Conservation (phyloP, 2,797 vertebrate species). For the Anguilla megastoma region DNA sequence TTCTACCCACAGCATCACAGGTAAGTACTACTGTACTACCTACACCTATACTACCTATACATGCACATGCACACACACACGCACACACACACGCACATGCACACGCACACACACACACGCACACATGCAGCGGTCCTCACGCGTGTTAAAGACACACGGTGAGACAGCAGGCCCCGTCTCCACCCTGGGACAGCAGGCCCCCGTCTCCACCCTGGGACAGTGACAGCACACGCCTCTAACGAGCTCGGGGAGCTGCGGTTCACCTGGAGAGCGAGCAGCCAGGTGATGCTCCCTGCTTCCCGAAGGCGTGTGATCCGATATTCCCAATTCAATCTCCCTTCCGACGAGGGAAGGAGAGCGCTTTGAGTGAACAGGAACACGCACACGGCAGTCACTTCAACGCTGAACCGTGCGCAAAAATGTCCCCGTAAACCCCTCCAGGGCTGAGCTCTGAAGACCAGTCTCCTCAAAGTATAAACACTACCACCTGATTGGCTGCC, state of each 20-base stretch:
- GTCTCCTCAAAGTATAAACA: background rate
- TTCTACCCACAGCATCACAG: too few relatives aligned
- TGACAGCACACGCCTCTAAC: background rate
- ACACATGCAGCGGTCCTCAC: too few relatives aligned
- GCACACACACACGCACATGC: constrained; percentile 35
- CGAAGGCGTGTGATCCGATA: background rate
- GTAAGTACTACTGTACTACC: too few relatives aligned
- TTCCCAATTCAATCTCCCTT: background rate
- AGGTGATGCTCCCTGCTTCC: background rate
- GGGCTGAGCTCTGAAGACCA: background rate
- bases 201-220: background rate
- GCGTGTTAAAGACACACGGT: too few relatives aligned
- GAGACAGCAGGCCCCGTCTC: too few relatives aligned
- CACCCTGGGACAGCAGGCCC: background rate
- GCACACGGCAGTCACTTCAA: background rate
- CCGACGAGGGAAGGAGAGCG: background rate
- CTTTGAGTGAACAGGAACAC: background rate
- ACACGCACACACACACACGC: background rate
- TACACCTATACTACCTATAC: too few relatives aligned
- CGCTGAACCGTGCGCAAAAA: background rate
- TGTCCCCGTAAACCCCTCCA: background rate
- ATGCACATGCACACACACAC: constrained; percentile 44
- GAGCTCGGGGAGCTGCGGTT: background rate
- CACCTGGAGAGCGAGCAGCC: background rate
- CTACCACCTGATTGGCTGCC: too few relatives aligned